Conservation (phyloP, 2,797 vertebrate genomes). For the Gouania willdenowi region DNA sequence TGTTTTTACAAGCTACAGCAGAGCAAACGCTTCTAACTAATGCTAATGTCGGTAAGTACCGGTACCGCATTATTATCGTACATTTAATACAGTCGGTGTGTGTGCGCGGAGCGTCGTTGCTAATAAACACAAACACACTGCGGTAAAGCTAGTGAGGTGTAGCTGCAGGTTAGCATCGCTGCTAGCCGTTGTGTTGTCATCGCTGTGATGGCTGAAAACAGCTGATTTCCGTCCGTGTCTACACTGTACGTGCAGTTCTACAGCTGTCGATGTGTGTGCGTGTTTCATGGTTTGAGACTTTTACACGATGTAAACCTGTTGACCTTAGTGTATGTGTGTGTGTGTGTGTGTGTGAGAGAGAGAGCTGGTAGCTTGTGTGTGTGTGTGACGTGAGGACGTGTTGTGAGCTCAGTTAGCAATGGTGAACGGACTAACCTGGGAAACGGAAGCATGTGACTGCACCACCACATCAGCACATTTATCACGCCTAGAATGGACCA, state of each 20-base stretch:
- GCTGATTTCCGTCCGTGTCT: neutral
- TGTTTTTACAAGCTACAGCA: slow-evolving; percentile 42
- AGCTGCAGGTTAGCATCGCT: neutral
- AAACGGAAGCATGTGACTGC: slow-evolving; percentile 27
- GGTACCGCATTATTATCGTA: no score
- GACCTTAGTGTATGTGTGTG: no score
- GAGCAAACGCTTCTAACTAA: slow-evolving; percentile 11
- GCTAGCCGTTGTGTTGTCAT: neutral
- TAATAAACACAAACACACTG: no score
- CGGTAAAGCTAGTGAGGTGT: neutral
- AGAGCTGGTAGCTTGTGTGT: slow-evolving; percentile 28
- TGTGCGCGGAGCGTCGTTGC: neutral
- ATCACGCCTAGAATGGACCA: no score
- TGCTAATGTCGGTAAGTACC: no score
- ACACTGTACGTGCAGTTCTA: no score
- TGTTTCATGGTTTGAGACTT: no score
- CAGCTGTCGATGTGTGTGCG: neutral
- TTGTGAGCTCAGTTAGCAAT: slow-evolving; percentile 58
- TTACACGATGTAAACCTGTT: neutral
- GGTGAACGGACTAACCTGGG: slow-evolving; percentile 53
- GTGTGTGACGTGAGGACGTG: slow-evolving; percentile 61
- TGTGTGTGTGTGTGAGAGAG: no score
- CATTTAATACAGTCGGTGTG: neutral
- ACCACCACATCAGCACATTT: neutral
- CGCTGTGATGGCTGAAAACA: neutral